Percentiles rank a stretch among this genome's conserved stretches.
Evolutionary conservation across 2,113 vertebrate species (phyloP).

Genomic region (Dipodomys merriami): DNA sequence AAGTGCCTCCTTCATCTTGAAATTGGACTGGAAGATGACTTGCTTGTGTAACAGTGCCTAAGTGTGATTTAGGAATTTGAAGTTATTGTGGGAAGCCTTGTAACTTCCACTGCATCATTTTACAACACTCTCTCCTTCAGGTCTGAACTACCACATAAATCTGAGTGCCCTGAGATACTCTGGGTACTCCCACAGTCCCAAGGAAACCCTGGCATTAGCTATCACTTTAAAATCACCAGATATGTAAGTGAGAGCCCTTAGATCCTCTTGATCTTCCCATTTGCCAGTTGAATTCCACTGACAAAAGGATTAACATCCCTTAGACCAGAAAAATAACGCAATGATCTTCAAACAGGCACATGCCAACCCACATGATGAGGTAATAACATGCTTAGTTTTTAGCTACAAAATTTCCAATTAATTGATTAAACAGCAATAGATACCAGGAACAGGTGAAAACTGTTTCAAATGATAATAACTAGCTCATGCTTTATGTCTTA

Average conservation of each 20-base stretch:
- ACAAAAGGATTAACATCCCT: neutral
- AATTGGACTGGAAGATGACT: neutral
- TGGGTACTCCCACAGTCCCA: fast-evolving
- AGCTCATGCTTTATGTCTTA: neutral
- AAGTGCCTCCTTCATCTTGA: neutral
- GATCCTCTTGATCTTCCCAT: neutral
- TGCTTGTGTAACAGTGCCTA: neutral
- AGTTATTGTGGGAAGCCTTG: neutral
- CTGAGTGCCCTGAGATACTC: neutral
- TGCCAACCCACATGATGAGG: neutral
- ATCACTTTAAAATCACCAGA: neutral
- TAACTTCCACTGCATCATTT: neutral
- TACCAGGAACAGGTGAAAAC: neutral
- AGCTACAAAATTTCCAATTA: neutral
- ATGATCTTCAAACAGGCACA: neutral
- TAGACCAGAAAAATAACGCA: neutral
- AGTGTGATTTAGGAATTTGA: neutral
- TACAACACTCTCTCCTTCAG: neutral
- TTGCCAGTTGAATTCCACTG: neutral
- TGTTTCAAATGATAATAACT: neutral
- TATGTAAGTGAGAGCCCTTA: neutral
- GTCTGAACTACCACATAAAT: neutral
- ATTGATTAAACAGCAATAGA: neutral
- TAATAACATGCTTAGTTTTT: neutral
- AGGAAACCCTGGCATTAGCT: neutral